A percentile compares a stretch with the other conserved stretches of the same genome.
phyloP scores from a whole-genome alignment of 2,113 vertebrate species.

The Cygnus atratus region DNA sequence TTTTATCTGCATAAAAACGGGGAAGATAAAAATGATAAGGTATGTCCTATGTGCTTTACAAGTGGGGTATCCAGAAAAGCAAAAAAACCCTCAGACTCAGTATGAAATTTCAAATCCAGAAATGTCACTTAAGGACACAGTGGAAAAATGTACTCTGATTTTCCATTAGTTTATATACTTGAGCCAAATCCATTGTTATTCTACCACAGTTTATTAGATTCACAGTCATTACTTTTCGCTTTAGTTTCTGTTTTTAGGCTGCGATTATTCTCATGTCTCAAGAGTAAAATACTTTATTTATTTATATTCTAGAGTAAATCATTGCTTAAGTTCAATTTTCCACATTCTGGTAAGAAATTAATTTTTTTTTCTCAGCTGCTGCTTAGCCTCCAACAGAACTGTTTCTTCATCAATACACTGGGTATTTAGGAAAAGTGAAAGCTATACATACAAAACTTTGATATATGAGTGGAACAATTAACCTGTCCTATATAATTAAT shows the following conservation, averaged over 20 bases:
- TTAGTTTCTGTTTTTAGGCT: constrained; percentile 3
- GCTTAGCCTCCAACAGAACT: neutral
- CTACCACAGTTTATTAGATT: constrained; percentile 22
- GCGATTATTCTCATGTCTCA: neutral
- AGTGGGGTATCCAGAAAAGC: neutral
- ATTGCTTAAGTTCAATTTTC: neutral
- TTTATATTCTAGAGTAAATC: neutral
- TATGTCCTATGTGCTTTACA: neutral
- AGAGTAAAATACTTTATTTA: neutral
- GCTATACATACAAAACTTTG: neutral
- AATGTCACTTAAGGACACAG: constrained; percentile 25
- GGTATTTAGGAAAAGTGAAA: neutral
- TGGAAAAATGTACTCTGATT: constrained; percentile 36
- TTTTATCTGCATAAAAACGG: neutral
- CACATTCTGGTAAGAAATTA: neutral
- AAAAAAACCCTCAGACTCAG: neutral
- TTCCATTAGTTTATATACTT: constrained; percentile 20
- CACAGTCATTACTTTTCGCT: constrained; percentile 16
- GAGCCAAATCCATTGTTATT: constrained; percentile 36
- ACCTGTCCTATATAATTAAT: neutral
- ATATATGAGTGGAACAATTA: neutral
- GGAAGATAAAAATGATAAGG: neutral
- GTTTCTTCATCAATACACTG: neutral
- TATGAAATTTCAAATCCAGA: neutral
- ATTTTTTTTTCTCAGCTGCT: neutral